Base-by-base conservation (phyloP, 1,140 invertebrate species). In the Agrilus planipennis region DNA sequence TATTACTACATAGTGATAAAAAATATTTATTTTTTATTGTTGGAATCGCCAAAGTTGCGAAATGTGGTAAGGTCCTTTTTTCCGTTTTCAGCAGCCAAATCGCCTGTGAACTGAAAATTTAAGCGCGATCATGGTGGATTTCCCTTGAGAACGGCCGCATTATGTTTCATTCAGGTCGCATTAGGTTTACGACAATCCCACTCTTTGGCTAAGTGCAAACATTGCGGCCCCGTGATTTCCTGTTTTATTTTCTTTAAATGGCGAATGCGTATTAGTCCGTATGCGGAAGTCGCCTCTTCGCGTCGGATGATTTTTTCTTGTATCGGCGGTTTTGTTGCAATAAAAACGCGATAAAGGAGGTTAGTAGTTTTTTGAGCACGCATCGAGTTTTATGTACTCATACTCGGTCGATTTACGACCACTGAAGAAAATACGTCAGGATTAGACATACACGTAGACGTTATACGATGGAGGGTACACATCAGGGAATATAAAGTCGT, bases 261-360 rank as follows among this genome's bases (percentile, higher is more conserved):
- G 39, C 25, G 39, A 30, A 41, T 34, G 34, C 34, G 39, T 41
- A 41, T 41, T 41, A 41, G 31, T 11, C 28, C 12, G 17, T 34
- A 41, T 41, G 39, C 34, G 34, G 29, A 41, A 34, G 34, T 41
- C 25, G 39, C 31, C 18, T 23, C 18, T 41, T 41, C 21, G 5
- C 4, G n/a, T n/a, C 6, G 39, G 39, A 41, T 41, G 39, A 41
- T 41, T 41, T 41, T 41, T 41, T 41, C 39, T 31, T 34, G 39
- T 34, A 34, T 31, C 15, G 12, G 29, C 17, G 12, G 39, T 17
- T 27, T 22, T 34, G 31, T 34, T 17, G 18, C 17, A 9, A 27
- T 41, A 41, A 41, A 41, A 41, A 36, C 23, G 34, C 23, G 6
- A 11, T 39, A 37, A 39, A 39, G 30, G n/a, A 10, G 38, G 16